Conservation (phyloP, 2,888 invertebrate species). For the Chaitophorus viminalis region DNA sequence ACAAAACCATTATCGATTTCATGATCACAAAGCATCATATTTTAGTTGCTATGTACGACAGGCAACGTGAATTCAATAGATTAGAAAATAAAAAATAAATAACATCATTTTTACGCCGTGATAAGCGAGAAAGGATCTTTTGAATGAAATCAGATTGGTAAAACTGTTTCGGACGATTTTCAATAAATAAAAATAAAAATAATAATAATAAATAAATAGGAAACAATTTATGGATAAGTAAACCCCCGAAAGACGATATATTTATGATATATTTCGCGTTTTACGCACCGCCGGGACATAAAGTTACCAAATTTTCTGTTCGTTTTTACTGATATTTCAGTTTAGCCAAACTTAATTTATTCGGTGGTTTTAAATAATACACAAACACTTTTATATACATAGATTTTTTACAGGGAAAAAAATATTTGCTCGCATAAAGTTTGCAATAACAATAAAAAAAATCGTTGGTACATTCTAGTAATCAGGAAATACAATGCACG, state of each 20-base stretch:
- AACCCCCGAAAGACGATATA: background rate
- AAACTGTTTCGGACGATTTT: background rate
- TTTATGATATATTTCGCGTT: constrained; percentile 28
- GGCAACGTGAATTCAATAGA: background rate
- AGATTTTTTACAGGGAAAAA: background rate
- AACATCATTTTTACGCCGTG: background rate
- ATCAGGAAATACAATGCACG: background rate
- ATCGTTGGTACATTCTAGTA: background rate
- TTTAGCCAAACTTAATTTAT: constrained; percentile 13
- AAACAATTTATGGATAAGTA: background rate
- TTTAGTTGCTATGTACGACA: background rate
- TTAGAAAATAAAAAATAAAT: constrained; percentile 5
- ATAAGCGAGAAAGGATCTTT: background rate
- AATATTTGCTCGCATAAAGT: background rate
- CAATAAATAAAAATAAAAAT: constrained; percentile 18
- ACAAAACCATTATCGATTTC: constrained; percentile 32
- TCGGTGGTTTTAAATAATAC: background rate
- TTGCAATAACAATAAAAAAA: background rate
- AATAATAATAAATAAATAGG: constrained; percentile 17
- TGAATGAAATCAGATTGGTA: background rate
- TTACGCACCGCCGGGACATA: constrained; percentile 12
- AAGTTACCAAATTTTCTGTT: constrained; percentile 7
- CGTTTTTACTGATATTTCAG: constrained; percentile 15
- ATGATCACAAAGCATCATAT: constrained; percentile 16
- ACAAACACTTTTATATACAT: background rate